phyloP scores from a whole-genome alignment of 2,888 invertebrate genomes.

The Drosophila peninsularis region DNA sequence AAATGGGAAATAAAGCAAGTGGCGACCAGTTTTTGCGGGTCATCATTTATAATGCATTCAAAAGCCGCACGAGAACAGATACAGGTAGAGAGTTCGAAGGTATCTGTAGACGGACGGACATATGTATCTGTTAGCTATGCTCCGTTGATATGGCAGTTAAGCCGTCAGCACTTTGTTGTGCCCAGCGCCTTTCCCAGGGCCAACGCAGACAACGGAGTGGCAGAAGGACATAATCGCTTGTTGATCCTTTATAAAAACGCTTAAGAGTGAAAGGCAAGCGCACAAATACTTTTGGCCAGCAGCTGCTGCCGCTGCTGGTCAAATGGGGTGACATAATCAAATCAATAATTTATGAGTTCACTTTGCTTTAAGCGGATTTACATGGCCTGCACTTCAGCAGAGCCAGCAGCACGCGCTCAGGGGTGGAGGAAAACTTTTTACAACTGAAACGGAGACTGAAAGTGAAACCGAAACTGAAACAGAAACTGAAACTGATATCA shows the following conservation, averaged over 20 bases:
- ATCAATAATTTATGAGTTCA: constrained; percentile 80
- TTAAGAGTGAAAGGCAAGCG: constrained; percentile 31
- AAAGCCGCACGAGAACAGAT: constrained; percentile 40
- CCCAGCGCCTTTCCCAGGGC: not conserved
- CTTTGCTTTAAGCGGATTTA: constrained; percentile 76
- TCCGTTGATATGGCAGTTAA: constrained; percentile 55
- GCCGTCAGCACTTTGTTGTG: constrained; percentile 57
- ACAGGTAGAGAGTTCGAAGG: constrained; percentile 13
- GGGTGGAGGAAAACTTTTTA: constrained; percentile 51
- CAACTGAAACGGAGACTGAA: constrained; percentile 32
- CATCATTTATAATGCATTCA: constrained; percentile 70
- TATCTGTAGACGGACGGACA: not conserved
- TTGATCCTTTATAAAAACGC: constrained; percentile 80
- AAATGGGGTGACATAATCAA: constrained; percentile 75
- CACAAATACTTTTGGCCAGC: constrained; percentile 51
- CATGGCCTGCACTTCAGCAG: constrained; percentile 69
- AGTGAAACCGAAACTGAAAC: constrained; percentile 48
- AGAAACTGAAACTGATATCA: constrained; percentile 78
- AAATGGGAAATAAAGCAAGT: constrained; percentile 55
- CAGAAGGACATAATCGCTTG: constrained; percentile 74
- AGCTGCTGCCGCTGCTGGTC: constrained; percentile 20
- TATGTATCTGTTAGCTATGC: constrained; percentile 1
- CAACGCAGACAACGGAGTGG: constrained; percentile 49
- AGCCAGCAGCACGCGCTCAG: constrained; percentile 1
- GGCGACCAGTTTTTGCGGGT: constrained; percentile 30